Evolutionary conservation across 2,888 invertebrate species (phyloP), one percentile per base, ranked within the genome.

Genomic region (Muscina levida): DNA sequence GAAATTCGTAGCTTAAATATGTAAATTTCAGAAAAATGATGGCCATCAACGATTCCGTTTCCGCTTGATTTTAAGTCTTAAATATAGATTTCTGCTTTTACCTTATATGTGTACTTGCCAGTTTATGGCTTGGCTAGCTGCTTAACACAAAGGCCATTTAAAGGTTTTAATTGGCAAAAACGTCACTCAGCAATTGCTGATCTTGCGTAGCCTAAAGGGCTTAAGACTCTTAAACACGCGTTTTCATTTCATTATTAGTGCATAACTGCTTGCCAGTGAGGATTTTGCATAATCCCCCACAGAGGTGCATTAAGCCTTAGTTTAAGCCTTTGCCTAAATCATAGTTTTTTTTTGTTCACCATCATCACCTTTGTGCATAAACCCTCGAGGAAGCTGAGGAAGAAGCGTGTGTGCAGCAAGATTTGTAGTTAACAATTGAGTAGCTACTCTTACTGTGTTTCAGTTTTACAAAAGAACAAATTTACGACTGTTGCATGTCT

Each of bases 1-100:
- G 19, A 48, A 48, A 48, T 48, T 48, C 48, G n/a, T n/a, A n/a
- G n/a, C n/a, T n/a, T n/a, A n/a, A n/a, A 17, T 19, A 48, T 17
- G 48, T 17, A 48, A 48, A 48, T 48, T 5, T 48, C 6, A 48
- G 22, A 6, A 1, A 4, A 46, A 46, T 17, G 17, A 15, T 8
- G 46, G n/a, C n/a, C n/a, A n/a, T n/a, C n/a, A n/a, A n/a, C n/a
- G n/a, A n/a, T n/a, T n/a, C n/a, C n/a, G n/a, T n/a, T n/a, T n/a
- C n/a, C n/a, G n/a, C n/a, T n/a, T n/a, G n/a, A n/a, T n/a, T n/a
- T n/a, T n/a, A n/a, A n/a, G n/a, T n/a, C n/a, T n/a, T n/a, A n/a
- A n/a, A n/a, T n/a, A n/a, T n/a, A n/a, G n/a, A n/a, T n/a, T n/a
- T n/a, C n/a, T n/a, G n/a, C n/a, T n/a, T n/a, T n/a, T n/a, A n/a